A percentile compares a stretch with the other conserved stretches of the same genome.
Evolutionary conservation across 2,888 invertebrate genomes (phyloP).

Genomic region (Beris chalybata): DNA sequence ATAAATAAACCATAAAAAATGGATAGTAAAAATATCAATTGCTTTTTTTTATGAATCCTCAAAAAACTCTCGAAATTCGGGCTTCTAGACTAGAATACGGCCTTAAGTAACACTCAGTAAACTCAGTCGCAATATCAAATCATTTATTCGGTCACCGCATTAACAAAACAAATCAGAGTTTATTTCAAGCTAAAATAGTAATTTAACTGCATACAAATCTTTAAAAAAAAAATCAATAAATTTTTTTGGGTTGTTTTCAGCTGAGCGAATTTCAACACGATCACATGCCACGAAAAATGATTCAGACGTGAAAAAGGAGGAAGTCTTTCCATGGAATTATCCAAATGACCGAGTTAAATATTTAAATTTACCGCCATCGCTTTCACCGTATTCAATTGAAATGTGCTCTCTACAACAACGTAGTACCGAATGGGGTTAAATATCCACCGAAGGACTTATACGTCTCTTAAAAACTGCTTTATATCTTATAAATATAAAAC

Average conservation of each 20-base stretch:
- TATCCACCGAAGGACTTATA: too few species aligned
- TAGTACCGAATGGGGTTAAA: slow-evolving; percentile 8
- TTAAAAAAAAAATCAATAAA: not conserved
- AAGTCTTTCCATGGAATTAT: slow-evolving; percentile 19
- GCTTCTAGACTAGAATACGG: too few species aligned
- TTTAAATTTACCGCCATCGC: slow-evolving; percentile 16
- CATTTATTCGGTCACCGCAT: too few species aligned
- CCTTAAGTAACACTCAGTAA: too few species aligned
- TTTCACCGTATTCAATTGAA: slow-evolving; percentile 11
- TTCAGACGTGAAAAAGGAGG: not conserved
- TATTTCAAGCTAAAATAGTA: not conserved
- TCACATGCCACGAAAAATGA: not conserved
- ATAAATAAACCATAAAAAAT: too few species aligned
- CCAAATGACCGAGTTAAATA: slow-evolving; percentile 5
- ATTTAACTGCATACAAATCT: not conserved
- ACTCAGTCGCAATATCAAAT: too few species aligned
- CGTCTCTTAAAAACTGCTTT: too few species aligned
- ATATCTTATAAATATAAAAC: too few species aligned
- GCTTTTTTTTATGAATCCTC: too few species aligned
- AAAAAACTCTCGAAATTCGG: too few species aligned
- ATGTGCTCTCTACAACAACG: not conserved
- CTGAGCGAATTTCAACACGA: not conserved
- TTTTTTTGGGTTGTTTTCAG: not conserved
- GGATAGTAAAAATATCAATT: too few species aligned
- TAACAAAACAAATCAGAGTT: too few species aligned